A percentile compares a stretch with the other conserved stretches of the same genome.
phyloP scores from a whole-genome alignment of 2,797 vertebrate genomes.

The Lerista edwardsae region DNA sequence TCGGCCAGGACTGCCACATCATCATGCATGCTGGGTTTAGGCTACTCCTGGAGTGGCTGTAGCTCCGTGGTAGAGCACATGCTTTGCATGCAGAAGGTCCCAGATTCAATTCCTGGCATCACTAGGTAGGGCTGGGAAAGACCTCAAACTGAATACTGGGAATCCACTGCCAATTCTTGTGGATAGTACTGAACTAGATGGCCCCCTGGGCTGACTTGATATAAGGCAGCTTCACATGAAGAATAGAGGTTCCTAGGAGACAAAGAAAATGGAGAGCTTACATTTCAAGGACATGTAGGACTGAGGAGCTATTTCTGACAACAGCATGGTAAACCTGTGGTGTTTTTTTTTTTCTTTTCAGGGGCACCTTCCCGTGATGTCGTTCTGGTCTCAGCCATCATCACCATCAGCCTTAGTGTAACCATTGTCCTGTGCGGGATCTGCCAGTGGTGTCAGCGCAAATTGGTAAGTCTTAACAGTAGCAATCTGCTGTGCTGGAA shows the following conservation, averaged over 20 bases:
- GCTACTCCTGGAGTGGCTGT: too few species aligned
- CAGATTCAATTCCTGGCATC: too few species aligned
- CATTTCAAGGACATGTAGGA: background rate
- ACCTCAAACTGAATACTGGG: too few species aligned
- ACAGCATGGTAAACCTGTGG: background rate
- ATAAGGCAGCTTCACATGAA: too few species aligned
- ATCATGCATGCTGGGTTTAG: too few species aligned
- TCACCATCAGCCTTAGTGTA: slow-evolving; percentile 97
- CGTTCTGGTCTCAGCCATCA: slow-evolving; percentile 95
- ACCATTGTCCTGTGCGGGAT: slow-evolving; percentile 96
- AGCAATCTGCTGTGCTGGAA: background rate
- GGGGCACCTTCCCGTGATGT: slow-evolving; percentile 94
- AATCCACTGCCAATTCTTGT: too few species aligned
- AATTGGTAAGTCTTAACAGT: slow-evolving; percentile 86
- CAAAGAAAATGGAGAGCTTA: background rate
- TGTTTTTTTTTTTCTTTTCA: slow-evolving; percentile 73
- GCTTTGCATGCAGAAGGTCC: too few species aligned
- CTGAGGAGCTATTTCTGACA: background rate
- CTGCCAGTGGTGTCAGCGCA: slow-evolving; percentile 99
- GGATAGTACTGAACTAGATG: too few species aligned
- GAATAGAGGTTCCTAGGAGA: background rate
- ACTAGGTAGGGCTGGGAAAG: too few species aligned
- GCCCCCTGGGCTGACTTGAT: too few species aligned
- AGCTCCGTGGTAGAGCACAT: too few species aligned
- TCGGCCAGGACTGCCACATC: too few species aligned